Evolutionary conservation across 1,140 invertebrate species (phyloP).

Genomic region (Bombyx mori): DNA sequence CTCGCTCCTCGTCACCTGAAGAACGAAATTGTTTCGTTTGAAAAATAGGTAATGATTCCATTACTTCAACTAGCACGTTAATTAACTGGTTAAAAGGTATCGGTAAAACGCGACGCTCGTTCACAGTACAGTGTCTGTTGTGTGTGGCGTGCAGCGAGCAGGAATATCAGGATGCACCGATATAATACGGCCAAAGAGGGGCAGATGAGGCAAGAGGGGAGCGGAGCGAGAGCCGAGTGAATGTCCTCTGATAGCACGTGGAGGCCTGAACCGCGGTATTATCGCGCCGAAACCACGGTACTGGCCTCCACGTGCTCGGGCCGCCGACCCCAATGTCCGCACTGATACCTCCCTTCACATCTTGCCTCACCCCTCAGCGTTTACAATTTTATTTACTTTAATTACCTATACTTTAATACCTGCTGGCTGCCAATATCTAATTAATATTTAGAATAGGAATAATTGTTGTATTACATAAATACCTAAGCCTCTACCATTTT

Average conservation of each 20-base stretch:
- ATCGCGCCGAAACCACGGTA: conserved; percentile 52
- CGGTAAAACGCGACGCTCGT: conserved; percentile 35
- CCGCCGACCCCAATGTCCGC: conserved; percentile 33
- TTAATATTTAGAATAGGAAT: too few relatives aligned
- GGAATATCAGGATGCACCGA: conserved; percentile 59
- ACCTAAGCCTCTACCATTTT: too few relatives aligned
- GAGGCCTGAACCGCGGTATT: conserved; percentile 61
- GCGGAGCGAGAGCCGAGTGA: conserved; percentile 42
- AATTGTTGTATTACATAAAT: too few relatives aligned
- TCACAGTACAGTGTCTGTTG: conserved; percentile 48
- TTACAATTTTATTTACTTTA: too few relatives aligned
- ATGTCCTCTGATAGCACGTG: conserved; percentile 61
- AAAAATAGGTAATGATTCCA: conserved; percentile 19
- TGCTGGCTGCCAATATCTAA: too few relatives aligned
- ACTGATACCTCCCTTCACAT: conserved; percentile 25
- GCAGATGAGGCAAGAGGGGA: conserved; percentile 29
- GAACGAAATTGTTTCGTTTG: conserved; percentile 28
- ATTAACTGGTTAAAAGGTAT: not conserved
- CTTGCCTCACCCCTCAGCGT: conserved; percentile 28
- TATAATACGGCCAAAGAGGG: conserved; percentile 31
- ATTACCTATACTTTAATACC: too few relatives aligned
- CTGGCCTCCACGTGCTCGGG: conserved; percentile 58
- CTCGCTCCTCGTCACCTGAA: conserved; percentile 53
- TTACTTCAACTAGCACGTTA: conserved; percentile 2
- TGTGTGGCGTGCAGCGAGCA: conserved; percentile 52